phyloP scores from a whole-genome alignment of 2,888 invertebrate genomes.

The Dynastes maya region DNA sequence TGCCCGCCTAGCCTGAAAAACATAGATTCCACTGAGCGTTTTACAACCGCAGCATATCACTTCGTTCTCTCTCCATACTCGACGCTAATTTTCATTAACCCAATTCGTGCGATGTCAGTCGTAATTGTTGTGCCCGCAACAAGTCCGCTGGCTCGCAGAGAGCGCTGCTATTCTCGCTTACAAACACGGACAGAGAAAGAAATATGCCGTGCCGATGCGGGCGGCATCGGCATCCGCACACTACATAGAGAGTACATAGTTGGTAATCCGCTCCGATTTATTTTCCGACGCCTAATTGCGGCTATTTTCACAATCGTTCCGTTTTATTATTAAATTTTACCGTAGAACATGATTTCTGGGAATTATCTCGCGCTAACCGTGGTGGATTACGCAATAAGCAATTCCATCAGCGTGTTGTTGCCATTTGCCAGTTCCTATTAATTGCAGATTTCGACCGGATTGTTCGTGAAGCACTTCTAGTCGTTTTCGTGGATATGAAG shows the following conservation, averaged over 20 bases:
- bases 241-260: not conserved
- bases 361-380: not conserved
- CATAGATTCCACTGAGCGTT: no score
- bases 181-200: no score
- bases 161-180: not conserved
- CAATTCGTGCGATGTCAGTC: slow-evolving; percentile 33
- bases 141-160: not conserved
- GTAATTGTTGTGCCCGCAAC: slow-evolving; percentile 25
- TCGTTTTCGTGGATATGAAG: no score
- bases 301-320: slow-evolving; percentile 37
- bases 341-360: slow-evolving; percentile 15
- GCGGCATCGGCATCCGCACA: not conserved
- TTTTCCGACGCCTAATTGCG: slow-evolving; percentile 24
- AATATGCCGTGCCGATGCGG: not conserved
- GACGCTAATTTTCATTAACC: slow-evolving; percentile 35
- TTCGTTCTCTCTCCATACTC: not conserved
- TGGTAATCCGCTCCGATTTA: slow-evolving; percentile 28
- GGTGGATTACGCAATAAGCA: slow-evolving; percentile 22
- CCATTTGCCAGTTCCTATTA: no score
- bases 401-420: not conserved
- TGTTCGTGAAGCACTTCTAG: no score
- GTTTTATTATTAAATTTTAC: slow-evolving; percentile 35
- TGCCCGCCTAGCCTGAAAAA: no score
- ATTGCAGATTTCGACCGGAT: no score
- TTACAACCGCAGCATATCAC: slow-evolving; percentile 6